These are phyloP conservation scores for Amphiprion ocellaris DNA, from an alignment of 2,113 vertebrate genomes.

Conservation along the genomic window DNA sequence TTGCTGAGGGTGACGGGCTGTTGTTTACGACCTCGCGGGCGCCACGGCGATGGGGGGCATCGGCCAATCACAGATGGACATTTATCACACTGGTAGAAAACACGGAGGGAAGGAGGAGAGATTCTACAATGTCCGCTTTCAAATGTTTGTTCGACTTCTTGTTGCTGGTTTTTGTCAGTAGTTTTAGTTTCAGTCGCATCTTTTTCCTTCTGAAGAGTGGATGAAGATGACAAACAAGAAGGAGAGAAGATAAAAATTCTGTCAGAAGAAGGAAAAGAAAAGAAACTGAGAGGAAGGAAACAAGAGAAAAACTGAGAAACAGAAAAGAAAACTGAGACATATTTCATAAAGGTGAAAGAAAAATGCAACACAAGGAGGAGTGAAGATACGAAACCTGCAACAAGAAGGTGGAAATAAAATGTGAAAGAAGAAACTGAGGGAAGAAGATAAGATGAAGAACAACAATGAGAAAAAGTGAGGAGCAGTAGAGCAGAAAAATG, in stretches of 20 bases:
- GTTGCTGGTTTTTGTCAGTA: too few relatives aligned
- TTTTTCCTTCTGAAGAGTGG: too few relatives aligned
- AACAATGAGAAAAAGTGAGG: too few relatives aligned
- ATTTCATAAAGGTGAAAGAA: neutral
- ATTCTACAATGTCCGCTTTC: too few relatives aligned
- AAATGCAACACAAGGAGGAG: neutral
- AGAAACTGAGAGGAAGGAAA: neutral
- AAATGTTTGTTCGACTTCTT: too few relatives aligned
- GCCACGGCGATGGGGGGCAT: conserved; percentile 76
- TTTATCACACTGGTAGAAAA: conserved; percentile 77
- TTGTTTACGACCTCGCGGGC: conserved; percentile 82
- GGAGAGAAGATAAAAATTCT: neutral
- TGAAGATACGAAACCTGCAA: conserved; percentile 47
- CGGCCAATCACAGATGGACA: conserved; percentile 80
- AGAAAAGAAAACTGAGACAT: neutral
- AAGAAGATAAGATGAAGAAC: neutral
- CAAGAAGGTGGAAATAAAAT: conserved; percentile 25
- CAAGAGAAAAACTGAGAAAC: neutral
- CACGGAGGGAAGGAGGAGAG: neutral
- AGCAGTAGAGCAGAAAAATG: too few relatives aligned
- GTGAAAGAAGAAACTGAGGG: neutral
- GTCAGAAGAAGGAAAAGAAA: neutral
- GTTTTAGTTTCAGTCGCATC: too few relatives aligned
- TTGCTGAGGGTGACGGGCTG: conserved; percentile 79
- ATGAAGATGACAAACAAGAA: neutral